A percentile compares a stretch with the other conserved stretches of the same genome.
Evolutionary conservation across 2,888 invertebrate species (phyloP).

Genomic region (Asteroscopus sphinx): DNA sequence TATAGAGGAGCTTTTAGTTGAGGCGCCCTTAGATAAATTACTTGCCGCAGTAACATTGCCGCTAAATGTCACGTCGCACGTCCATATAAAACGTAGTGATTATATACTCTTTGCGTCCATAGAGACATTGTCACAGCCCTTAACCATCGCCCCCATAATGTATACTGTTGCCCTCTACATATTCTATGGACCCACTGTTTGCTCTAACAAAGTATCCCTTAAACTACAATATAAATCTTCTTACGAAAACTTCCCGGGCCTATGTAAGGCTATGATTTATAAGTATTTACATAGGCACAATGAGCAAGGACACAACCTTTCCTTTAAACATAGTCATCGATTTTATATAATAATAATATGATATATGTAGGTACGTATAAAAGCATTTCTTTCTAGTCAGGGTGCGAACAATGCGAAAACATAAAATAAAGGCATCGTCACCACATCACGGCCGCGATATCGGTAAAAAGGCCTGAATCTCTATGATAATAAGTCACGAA

Average conservation of each 20-base stretch:
- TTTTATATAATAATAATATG: slow-evolving; percentile 34
- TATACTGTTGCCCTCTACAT: slow-evolving; percentile 8
- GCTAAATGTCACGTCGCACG: slow-evolving; percentile 37
- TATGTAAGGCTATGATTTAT: slow-evolving; percentile 45
- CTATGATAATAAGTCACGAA: slow-evolving; percentile 64
- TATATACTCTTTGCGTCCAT: too few species aligned
- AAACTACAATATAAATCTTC: slow-evolving; percentile 29
- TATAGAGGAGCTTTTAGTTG: slow-evolving; percentile 48
- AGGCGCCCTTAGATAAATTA: slow-evolving; percentile 50
- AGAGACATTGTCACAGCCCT: slow-evolving; percentile 39
- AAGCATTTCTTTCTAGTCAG: slow-evolving; percentile 53
- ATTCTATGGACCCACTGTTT: slow-evolving; percentile 11
- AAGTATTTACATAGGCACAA: slow-evolving; percentile 32
- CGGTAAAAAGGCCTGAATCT: slow-evolving; percentile 61
- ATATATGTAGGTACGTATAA: slow-evolving; percentile 47
- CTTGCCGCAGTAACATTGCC: slow-evolving; percentile 23
- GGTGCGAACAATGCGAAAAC: slow-evolving; percentile 54
- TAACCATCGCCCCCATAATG: slow-evolving; percentile 20
- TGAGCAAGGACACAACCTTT: slow-evolving; percentile 35
- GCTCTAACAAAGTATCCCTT: slow-evolving; percentile 22
- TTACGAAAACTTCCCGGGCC: slow-evolving; percentile 17
- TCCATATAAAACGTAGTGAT: too few species aligned
- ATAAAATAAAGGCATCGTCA: slow-evolving; percentile 64
- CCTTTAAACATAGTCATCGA: slow-evolving; percentile 48
- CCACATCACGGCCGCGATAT: slow-evolving; percentile 54